These are phyloP conservation scores for Cancer borealis DNA, from an alignment of 2,888 invertebrate genomes.

Conservation along the genomic window DNA sequence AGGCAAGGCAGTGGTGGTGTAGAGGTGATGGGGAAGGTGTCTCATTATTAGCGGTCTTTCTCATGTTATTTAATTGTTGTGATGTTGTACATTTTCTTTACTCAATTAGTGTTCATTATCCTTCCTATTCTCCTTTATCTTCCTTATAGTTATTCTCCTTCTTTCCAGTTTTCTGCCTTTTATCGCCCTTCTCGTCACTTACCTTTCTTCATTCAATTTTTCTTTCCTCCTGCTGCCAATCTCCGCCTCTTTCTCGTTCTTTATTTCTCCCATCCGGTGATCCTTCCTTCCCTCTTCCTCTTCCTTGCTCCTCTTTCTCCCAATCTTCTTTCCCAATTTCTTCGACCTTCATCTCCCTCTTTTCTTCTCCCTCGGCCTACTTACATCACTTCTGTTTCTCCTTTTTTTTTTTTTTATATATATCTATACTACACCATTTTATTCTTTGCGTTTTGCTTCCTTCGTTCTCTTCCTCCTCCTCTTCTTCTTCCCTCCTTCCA, in stretches of 20 bases:
- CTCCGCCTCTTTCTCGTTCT: slow-evolving; percentile 12
- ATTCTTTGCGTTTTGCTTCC: background rate
- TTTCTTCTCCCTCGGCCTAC: background rate
- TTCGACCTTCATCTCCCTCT: background rate
- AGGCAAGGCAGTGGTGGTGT: background rate
- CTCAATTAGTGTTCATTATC: background rate
- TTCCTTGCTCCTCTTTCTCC: background rate
- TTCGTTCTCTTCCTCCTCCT: background rate
- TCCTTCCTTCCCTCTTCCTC: background rate
- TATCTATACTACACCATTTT: background rate
- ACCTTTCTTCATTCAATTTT: background rate
- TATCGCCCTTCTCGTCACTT: slow-evolving; percentile 1
- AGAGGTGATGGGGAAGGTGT: background rate
- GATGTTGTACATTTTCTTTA: background rate
- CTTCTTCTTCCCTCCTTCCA: background rate
- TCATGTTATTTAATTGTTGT: too few species aligned
- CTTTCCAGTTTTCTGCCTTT: background rate
- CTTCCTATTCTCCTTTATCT: background rate
- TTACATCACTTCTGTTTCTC: background rate
- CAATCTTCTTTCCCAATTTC: background rate
- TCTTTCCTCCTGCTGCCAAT: background rate
- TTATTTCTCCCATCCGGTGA: slow-evolving; percentile 14
- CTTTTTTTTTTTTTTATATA: background rate
- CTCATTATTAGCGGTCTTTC: too few species aligned
- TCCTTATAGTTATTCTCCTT: background rate